Conservation (phyloP, 2,888 invertebrate species). For the Phorcus lineatus region DNA sequence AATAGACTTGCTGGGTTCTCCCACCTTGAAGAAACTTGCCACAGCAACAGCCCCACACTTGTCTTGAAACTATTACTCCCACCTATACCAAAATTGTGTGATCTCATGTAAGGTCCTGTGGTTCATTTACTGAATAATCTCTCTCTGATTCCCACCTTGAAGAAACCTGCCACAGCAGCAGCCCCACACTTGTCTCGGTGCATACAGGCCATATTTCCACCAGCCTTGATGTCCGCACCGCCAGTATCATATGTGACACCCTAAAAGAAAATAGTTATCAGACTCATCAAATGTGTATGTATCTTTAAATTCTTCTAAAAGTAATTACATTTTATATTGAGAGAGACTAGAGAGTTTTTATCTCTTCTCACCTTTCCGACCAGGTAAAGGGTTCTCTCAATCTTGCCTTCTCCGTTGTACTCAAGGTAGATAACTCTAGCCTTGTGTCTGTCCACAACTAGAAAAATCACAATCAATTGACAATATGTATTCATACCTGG, state of each 20-base stretch:
- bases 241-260: conserved; percentile 84
- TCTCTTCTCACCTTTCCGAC: conserved; percentile 84
- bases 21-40: conserved; percentile 91
- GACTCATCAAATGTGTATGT: too few relatives aligned
- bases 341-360: too few relatives aligned
- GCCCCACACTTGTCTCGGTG: conserved; percentile 94
- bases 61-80: too few relatives aligned
- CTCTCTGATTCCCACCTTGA: conserved; percentile 81
- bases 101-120: too few relatives aligned
- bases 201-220: conserved; percentile 77
- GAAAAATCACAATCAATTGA: conserved; percentile 7
- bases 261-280: conserved; percentile 56
- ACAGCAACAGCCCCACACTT: conserved; percentile 96
- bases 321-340: too few relatives aligned
- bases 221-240: conserved; percentile 84
- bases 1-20: too few relatives aligned
- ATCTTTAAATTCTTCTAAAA: too few relatives aligned
- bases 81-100: too few relatives aligned
- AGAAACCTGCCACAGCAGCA: conserved; percentile 92
- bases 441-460: conserved; percentile 77
- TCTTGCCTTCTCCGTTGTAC: conserved; percentile 80
- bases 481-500: too few relatives aligned
- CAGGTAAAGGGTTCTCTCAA: conserved; percentile 84
- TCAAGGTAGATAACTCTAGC: conserved; percentile 90
- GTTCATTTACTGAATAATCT: too few relatives aligned